These are phyloP conservation scores for Drosophila seguyi DNA, from an alignment of 1,140 invertebrate species.

Conservation along the genomic window DNA sequence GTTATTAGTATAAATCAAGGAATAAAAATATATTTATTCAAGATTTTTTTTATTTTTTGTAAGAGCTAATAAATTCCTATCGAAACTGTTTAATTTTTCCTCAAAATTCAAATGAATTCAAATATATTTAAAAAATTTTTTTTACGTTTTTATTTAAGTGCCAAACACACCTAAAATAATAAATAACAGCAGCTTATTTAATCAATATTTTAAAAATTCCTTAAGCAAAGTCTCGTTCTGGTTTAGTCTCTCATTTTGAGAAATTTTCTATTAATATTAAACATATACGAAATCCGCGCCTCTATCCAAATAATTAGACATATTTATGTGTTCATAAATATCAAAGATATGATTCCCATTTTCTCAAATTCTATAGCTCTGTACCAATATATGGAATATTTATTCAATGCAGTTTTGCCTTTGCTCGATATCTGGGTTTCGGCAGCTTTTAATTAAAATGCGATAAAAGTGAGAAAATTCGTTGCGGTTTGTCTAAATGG, in stretches of 20 bases:
- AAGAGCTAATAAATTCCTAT: no score
- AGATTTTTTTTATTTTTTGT: no score
- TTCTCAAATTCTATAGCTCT: conserved; percentile 13
- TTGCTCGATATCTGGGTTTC: conserved; percentile 40
- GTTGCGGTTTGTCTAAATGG: conserved; percentile 71
- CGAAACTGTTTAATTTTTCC: no score
- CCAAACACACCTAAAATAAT: no score
- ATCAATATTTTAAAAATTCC: no score
- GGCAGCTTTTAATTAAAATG: conserved; percentile 77
- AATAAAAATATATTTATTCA: no score
- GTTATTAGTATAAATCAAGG: no score
- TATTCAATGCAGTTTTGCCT: conserved; percentile 46
- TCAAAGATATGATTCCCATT: conserved; percentile 63
- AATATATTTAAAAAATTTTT: not conserved
- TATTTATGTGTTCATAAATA: conserved; percentile 81
- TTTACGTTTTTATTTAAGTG: no score
- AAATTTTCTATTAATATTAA: conserved; percentile 45
- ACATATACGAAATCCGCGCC: conserved; percentile 40
- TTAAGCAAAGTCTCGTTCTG: conserved; percentile 12
- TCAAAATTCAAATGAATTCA: not conserved
- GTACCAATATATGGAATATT: conserved; percentile 5
- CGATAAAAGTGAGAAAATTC: conserved; percentile 69
- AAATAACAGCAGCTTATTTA: no score
- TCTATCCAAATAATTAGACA: conserved; percentile 77
- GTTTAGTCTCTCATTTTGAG: conserved; percentile 12